Percentiles rank a stretch among this genome's conserved stretches.
Evolutionary conservation across 2,797 vertebrate genomes (phyloP).

Genomic region (Thaleichthys pacificus): DNA sequence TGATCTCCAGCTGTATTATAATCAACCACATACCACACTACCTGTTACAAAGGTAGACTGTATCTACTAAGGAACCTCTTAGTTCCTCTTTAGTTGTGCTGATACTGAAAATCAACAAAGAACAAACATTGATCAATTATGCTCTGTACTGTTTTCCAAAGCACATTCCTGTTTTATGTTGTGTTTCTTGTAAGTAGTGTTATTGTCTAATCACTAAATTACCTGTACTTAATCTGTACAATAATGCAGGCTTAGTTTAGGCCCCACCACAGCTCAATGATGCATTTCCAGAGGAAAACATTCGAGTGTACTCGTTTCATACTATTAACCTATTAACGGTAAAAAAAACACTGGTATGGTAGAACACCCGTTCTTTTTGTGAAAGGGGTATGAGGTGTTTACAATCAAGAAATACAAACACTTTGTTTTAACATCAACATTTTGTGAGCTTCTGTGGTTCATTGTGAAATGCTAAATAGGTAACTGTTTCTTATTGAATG

Average conservation of each 20-base stretch:
- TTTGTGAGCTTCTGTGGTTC: not conserved
- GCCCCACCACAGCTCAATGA: not conserved
- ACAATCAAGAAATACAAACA: not conserved
- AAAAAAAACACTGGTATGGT: not conserved
- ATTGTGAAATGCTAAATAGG: not conserved
- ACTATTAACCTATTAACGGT: not conserved
- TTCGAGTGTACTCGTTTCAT: not conserved
- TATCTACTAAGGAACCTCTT: not conserved
- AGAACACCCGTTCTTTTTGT: too few relatives aligned
- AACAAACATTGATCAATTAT: not conserved
- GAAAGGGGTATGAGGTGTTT: too few relatives aligned
- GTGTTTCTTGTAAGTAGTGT: not conserved
- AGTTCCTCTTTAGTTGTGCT: not conserved
- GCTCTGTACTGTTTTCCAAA: not conserved
- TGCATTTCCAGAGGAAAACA: not conserved
- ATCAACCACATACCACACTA: too few relatives aligned
- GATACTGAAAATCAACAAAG: not conserved
- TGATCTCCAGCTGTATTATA: not conserved
- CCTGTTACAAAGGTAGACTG: too few relatives aligned
- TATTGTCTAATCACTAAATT: not conserved
- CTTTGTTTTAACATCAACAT: too few relatives aligned
- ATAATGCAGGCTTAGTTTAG: not conserved
- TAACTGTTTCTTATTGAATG: not conserved
- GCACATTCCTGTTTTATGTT: conserved; percentile 6
- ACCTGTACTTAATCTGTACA: not conserved